Evolutionary conservation across 2,797 vertebrate species (phyloP), one percentile per base, ranked within the genome.

Genomic region (Platyrinchus mystaceus): DNA sequence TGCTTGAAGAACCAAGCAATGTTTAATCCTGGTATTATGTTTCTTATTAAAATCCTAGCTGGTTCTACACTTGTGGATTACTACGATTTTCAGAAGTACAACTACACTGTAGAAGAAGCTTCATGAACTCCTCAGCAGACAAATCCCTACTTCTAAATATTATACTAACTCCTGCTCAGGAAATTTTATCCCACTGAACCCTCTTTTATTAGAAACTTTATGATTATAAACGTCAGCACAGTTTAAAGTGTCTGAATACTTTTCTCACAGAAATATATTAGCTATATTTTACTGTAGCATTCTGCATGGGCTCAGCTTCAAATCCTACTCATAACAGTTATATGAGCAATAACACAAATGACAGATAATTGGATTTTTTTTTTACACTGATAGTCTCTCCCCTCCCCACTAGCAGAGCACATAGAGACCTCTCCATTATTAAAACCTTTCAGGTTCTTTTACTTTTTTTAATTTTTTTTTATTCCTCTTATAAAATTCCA

Each of bases 131-230:
- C 85, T 96, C 84, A 89, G 96, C 87, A 97, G 93, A 97, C 96
- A 98, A 97, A 97, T 97, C 94, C 88, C 92, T 96, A 60, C 94
- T 95, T 96, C 95, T 93, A 92, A 96, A 83, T 93, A 95, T 90
- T 93, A 88, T 14, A 69, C 89, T 60, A 96, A 87, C 90, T 95
- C 67, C 59, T 85, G 92, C 94, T 98, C 95, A 94, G 94, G 93
- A 98, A 94, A 95, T 97, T 93, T 97, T 93, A 96, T 92, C 91
- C 94, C 79, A 64, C 66, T 93, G 94, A 97, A 95, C 92, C 89
- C 84, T 95, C 49, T 83, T 96, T 96, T 97, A 97, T 96, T 97
- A 97, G 96, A 98, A 97, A 96, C 70, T 94, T 97, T 95, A 94
- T 94, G 84, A 95, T 96, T 95, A 97, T 95, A 93, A 95, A 94